Evolutionary conservation across 2,888 invertebrate species (phyloP).

Genomic region (Ariolimax columbianus): DNA sequence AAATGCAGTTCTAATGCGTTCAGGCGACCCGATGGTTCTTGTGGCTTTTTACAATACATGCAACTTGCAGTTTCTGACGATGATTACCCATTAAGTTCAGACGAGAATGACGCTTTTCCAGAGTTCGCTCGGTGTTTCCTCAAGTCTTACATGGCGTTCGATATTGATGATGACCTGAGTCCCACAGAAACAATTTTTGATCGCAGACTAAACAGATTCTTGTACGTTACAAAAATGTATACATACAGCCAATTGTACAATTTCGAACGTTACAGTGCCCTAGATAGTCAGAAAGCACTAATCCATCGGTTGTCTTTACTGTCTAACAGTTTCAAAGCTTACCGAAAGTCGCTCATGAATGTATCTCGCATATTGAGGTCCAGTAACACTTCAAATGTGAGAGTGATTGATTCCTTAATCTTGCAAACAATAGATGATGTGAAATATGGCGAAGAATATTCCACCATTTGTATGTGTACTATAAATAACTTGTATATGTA

Average conservation of each 20-base stretch:
- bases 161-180: background rate
- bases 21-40: too few relatives aligned
- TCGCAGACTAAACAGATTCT: background rate
- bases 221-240: background rate
- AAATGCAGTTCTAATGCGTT: too few relatives aligned
- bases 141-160: background rate
- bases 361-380: background rate
- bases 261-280: too few relatives aligned
- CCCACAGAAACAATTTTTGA: background rate
- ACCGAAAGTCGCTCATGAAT: background rate
- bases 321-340: background rate
- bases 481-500: too few relatives aligned
- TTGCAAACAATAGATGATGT: too few relatives aligned
- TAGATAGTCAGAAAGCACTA: too few relatives aligned
- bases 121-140: background rate
- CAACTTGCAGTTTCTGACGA: background rate
- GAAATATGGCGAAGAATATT: too few relatives aligned
- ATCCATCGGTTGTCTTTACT: background rate
- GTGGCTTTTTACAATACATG: too few relatives aligned
- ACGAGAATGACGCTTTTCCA: background rate
- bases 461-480: too few relatives aligned
- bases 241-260: background rate
- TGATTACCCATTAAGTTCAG: background rate
- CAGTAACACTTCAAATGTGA: background rate
- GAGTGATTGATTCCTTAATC: too few relatives aligned